Base-by-base conservation (phyloP, 2,797 vertebrate species). In the Kryptolebias ocellatus region DNA sequence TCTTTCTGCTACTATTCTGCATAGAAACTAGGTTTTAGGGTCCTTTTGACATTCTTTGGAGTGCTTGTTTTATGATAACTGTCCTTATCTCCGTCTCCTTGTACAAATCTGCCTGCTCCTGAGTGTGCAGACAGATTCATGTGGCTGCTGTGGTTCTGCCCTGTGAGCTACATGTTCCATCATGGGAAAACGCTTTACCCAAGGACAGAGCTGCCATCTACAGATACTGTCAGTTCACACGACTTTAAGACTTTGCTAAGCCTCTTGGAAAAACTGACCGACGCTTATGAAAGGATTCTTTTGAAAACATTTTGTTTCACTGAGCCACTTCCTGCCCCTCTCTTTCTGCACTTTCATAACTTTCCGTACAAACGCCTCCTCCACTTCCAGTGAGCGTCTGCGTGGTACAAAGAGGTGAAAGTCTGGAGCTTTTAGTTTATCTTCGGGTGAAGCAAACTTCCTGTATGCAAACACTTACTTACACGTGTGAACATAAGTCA, bases 381-480 rank as follows among this genome's bases (percentile, higher is more conserved):
- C 63, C 70, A 49, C 52, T 67, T 83, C 62, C 80, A 65, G 64
- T 9, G 49, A 89, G 83, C 71, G 76, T 83, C 89, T 69, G 83
- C 79, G 85, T 83, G 80, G 84, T 75, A 68, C 56, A 64, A 72
- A 78, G 83, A 88, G 81, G 78, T 83, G 76, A 88, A 89, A 89
- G 86, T 89, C 77, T 89, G 81, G 76, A 83, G 73, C 74, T 79
- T 83, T 88, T 88, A 82, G 85, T 87, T 91, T 92, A 90, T 93
- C 92, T 92, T 87, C 79, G 76, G 82, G 80, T 79, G 87, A 89
- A 86, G 83, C 90, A 90, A 94, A 88, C 76, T 52, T 83, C 75
- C 84, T 78, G 65, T 68, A 53, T 84, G 89, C 84, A 87, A 88
- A 70, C 81, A 67, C 80, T 82, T 79, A 83, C 88, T 81, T 80